Percentiles rank a stretch among this genome's conserved stretches.
These are phyloP conservation scores for Arion vulgaris DNA, from an alignment of 1,140 invertebrate species.

Conservation along the genomic window DNA sequence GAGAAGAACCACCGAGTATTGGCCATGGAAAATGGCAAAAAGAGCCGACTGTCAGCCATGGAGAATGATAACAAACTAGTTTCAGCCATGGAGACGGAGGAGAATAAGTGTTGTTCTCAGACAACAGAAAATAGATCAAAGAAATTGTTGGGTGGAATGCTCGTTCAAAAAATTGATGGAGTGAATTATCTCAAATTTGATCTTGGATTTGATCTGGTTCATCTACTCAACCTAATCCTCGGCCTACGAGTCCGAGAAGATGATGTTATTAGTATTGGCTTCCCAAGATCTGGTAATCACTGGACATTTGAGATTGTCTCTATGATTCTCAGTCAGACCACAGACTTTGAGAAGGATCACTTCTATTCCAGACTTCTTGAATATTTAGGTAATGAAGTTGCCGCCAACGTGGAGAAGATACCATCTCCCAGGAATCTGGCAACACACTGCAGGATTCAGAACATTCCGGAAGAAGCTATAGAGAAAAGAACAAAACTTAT, in stretches of 20 bases:
- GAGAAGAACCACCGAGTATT: no score
- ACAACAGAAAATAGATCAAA: no score
- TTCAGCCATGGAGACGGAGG: no score
- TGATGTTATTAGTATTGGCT: constrained; percentile 33
- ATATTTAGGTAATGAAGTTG: not conserved
- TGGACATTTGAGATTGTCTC: constrained; percentile 35
- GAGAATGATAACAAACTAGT: no score
- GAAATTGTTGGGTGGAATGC: not conserved
- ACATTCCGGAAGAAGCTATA: constrained; percentile 42
- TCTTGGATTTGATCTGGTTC: not conserved
- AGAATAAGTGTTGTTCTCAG: no score
- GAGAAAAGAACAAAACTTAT: constrained; percentile 47
- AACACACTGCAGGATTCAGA: constrained; percentile 40
- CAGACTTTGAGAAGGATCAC: constrained; percentile 17
- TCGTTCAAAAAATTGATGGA: not conserved
- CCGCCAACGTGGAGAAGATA: not conserved
- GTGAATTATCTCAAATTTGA: not conserved
- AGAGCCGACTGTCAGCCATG: no score
- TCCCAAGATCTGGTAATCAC: constrained; percentile 39
- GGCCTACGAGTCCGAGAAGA: not conserved
- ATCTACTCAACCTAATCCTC: not conserved
- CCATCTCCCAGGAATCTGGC: constrained; percentile 46
- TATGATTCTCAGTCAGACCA: constrained; percentile 36
- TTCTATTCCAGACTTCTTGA: constrained; percentile 22
- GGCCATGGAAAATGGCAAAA: no score